Base-by-base conservation (phyloP, 2,797 vertebrate species). In the Cossypha heuglini region DNA sequence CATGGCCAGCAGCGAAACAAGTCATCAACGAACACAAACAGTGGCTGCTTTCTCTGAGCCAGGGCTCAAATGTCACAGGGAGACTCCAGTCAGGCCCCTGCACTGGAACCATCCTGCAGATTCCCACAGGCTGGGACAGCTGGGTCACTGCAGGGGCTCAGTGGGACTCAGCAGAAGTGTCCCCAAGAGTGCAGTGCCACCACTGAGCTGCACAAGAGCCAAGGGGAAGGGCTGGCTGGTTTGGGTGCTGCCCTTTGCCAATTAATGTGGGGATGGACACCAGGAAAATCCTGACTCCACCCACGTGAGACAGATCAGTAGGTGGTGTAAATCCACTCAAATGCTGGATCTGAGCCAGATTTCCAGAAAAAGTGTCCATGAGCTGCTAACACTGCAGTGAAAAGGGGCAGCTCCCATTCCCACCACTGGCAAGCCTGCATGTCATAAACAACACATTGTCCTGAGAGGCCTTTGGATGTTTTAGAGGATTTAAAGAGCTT, bases 1-100 rank as follows among this genome's bases (percentile, higher is more conserved):
- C 69, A 63, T 89, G 9, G 86, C 90, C 95, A 94, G 85, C 63
- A 97, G 67, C 11, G 6, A 87, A 81, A 96, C 55, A 64, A 95
- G 79, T 26, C 5, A 2, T 94, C 93, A 96, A 94, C 91, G 93
- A 90, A 93, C 3, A 46, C 92, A 86, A 68, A 93, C 92, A 94
- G 91, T 83, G 89, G 55, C 52, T 88, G 77, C 90, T 94, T 81
- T 94, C 88, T 97, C 75, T 37, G 64, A 69, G 73, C 25, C 59
- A 79, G 37, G 17, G 48, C 62, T 74, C 21, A 0, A 92, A 40
- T 82, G 91, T 79, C 92, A 94, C n/a, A 13, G 91, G 83, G 54
- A 91, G 29, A 14, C 59, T 92, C 67, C 80, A 77, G 46, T 1
- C 49, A 84, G 71, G 13, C 55, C 77, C 25, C 28, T 24, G 81